phyloP scores from a whole-genome alignment of 2,888 invertebrate genomes.

The Dorcus hopei region DNA sequence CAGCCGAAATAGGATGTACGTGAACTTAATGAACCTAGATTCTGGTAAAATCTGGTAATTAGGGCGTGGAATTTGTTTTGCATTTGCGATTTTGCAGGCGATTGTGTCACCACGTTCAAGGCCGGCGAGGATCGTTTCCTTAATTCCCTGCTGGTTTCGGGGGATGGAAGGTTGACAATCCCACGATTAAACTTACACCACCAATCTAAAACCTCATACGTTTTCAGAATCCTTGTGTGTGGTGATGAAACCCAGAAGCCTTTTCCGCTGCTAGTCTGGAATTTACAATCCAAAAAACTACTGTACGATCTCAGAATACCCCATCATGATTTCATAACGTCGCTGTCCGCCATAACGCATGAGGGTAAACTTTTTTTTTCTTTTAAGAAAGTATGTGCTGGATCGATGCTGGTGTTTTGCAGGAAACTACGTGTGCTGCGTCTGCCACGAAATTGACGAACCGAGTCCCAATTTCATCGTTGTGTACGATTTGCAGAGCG shows the following conservation, averaged over 20 bases:
- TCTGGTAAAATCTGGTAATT: slow-evolving; percentile 54
- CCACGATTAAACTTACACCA: not conserved
- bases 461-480: slow-evolving; percentile 85
- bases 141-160: slow-evolving; percentile 82
- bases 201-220: not conserved
- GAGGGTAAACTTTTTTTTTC: slow-evolving; percentile 57
- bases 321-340: slow-evolving; percentile 84
- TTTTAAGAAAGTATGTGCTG: not conserved
- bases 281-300: slow-evolving; percentile 76
- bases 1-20: slow-evolving; percentile 84
- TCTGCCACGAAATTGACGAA: slow-evolving; percentile 67
- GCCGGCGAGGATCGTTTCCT: slow-evolving; percentile 88
- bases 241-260: slow-evolving; percentile 92
- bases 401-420: not conserved
- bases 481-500: slow-evolving; percentile 86
- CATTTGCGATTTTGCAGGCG: slow-evolving; percentile 52
- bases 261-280: slow-evolving; percentile 87
- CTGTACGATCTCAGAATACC: slow-evolving; percentile 84
- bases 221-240: slow-evolving; percentile 73
- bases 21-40: slow-evolving; percentile 81
- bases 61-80: not conserved
- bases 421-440: slow-evolving; percentile 72
- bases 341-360: slow-evolving; percentile 78
- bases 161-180: slow-evolving; percentile 69
- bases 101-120: slow-evolving; percentile 83